phyloP scores from a whole-genome alignment of 2,113 vertebrate species.

The Piliocolobus tephrosceles region DNA sequence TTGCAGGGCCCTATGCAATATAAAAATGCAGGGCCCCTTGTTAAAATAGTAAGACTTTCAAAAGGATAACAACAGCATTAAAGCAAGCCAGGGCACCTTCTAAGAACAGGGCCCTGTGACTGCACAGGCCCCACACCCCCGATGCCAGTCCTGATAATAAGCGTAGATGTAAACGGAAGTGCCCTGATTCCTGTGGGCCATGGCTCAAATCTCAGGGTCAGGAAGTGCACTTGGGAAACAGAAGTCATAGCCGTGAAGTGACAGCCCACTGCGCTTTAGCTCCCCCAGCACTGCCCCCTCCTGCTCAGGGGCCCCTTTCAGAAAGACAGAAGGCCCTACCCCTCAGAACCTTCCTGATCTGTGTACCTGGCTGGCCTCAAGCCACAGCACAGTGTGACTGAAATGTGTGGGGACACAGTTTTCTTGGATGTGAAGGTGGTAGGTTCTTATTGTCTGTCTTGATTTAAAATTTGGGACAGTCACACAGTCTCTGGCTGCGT shows the following conservation, averaged over 20 bases:
- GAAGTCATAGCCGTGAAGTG: fast-evolving
- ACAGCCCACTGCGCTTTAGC: fast-evolving
- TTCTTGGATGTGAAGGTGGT: fast-evolving
- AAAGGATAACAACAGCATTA: fast-evolving
- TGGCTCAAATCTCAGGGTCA: not conserved
- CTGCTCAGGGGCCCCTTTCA: not conserved
- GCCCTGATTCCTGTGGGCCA: fast-evolving
- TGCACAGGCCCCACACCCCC: fast-evolving
- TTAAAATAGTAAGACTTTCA: not conserved
- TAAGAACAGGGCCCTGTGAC: not conserved
- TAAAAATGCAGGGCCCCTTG: not conserved
- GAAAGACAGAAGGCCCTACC: not conserved
- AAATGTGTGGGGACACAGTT: not conserved
- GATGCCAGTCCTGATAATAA: not conserved
- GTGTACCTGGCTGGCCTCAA: not conserved
- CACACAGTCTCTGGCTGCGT: not conserved
- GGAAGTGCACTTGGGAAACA: not conserved
- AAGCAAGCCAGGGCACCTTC: not conserved
- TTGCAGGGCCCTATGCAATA: fast-evolving
- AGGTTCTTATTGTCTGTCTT: not conserved
- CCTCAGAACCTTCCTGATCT: not conserved
- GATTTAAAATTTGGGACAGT: not conserved
- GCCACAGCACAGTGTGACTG: not conserved
- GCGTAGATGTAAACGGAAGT: fast-evolving
- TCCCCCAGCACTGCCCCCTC: fast-evolving